Conservation (phyloP, 2,797 vertebrate genomes). For the Microcaecilia unicolor region DNA sequence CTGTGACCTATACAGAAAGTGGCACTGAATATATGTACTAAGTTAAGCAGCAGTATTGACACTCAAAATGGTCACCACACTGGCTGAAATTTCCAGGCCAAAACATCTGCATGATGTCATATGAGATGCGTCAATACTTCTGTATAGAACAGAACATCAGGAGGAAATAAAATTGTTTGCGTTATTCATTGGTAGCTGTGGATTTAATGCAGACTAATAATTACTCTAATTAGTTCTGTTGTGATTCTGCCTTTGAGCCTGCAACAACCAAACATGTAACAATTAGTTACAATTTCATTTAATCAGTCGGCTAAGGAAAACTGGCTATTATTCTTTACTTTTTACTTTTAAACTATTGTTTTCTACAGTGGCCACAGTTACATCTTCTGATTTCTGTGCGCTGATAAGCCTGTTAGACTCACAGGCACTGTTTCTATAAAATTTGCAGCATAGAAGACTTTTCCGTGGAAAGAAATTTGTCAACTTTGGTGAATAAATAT, state of each 20-base stretch:
- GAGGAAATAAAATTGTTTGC: conserved; percentile 31
- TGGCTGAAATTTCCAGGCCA: too few relatives aligned
- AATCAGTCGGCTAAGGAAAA: conserved; percentile 31
- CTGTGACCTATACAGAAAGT: too few relatives aligned
- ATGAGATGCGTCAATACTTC: too few relatives aligned
- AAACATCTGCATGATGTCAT: too few relatives aligned
- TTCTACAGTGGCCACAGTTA: conserved; percentile 29
- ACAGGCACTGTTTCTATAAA: too few relatives aligned
- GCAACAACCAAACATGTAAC: conserved; percentile 44
- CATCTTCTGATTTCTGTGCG: conserved; percentile 26
- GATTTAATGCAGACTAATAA: conserved; percentile 48
- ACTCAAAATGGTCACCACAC: too few relatives aligned
- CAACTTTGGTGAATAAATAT: too few relatives aligned
- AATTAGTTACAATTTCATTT: conserved; percentile 33
- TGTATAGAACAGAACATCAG: too few relatives aligned
- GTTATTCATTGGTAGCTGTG: conserved; percentile 31
- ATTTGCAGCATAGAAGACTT: too few relatives aligned
- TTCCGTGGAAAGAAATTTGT: too few relatives aligned
- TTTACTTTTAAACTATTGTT: conserved; percentile 14
- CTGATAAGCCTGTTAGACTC: conserved; percentile 13
- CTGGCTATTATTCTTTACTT: conserved; percentile 19
- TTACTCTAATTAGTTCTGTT: conserved; percentile 46
- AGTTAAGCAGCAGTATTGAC: too few relatives aligned
- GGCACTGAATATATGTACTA: too few relatives aligned
- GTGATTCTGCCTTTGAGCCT: conserved; percentile 44